Conservation (phyloP, 2,113 vertebrate genomes). For the Ochotona princeps region DNA sequence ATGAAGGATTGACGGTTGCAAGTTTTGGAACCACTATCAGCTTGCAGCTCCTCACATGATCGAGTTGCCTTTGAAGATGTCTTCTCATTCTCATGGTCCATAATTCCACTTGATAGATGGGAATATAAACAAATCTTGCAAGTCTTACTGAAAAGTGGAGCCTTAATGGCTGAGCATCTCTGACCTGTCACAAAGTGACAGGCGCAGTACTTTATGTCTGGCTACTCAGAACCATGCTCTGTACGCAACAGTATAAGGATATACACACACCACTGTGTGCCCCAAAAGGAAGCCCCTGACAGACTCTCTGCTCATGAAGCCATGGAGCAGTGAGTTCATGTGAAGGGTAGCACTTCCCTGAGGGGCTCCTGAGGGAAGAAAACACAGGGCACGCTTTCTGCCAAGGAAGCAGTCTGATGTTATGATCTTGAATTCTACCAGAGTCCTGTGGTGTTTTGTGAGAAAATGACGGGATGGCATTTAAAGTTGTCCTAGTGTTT, state of each 20-base stretch:
- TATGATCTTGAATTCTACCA: background rate
- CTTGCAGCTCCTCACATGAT: background rate
- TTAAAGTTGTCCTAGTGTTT: background rate
- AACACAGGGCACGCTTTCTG: background rate
- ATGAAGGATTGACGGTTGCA: background rate
- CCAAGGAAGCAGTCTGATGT: background rate
- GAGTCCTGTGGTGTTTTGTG: background rate
- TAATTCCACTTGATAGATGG: background rate
- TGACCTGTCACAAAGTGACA: background rate
- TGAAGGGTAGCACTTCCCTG: background rate
- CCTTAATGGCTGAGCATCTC: background rate
- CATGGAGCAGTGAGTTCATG: background rate
- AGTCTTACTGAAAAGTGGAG: background rate
- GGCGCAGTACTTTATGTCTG: background rate
- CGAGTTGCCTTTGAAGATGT: background rate
- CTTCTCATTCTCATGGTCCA: background rate
- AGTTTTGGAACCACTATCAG: fast-evolving
- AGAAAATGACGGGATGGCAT: background rate
- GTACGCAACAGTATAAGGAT: background rate
- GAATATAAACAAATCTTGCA: background rate
- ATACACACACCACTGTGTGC: no score
- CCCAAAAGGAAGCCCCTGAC: background rate
- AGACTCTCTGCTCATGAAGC: background rate
- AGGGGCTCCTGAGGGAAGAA: background rate
- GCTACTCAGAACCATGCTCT: background rate